Percentiles rank a stretch among this genome's conserved stretches.
These are phyloP conservation scores for Acanthacorydalis orientalis DNA, from an alignment of 2,888 invertebrate species.

Conservation along the genomic window DNA sequence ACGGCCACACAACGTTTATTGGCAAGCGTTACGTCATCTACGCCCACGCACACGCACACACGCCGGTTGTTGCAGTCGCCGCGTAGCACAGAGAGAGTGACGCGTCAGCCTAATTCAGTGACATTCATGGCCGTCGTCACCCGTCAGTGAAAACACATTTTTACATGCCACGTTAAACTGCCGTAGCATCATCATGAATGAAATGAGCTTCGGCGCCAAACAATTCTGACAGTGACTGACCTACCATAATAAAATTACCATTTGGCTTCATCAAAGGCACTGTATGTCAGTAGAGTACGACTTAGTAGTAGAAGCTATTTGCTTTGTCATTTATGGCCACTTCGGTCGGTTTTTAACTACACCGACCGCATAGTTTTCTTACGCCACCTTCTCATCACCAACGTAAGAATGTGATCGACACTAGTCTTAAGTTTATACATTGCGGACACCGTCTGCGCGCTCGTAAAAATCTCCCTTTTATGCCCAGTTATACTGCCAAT, in stretches of 20 bases:
- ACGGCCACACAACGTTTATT: too few species aligned
- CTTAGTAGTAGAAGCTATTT: constrained; percentile 5
- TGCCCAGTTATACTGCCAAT: constrained; percentile 3
- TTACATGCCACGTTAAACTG: too few species aligned
- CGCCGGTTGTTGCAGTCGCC: too few species aligned
- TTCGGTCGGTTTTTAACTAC: constrained; percentile 8
- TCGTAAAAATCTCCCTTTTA: constrained; percentile 3
- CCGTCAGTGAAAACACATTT: too few species aligned
- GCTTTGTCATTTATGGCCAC: constrained; percentile 9
- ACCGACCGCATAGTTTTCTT: background rate
- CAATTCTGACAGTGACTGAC: background rate
- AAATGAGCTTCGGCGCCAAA: background rate
- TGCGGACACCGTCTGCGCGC: background rate
- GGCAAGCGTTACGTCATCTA: too few species aligned
- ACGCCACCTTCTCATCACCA: background rate
- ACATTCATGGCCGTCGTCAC: too few species aligned
- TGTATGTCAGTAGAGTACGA: background rate
- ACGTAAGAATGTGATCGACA: background rate
- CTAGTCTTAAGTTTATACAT: background rate
- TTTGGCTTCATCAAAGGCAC: background rate
- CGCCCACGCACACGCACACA: too few species aligned
- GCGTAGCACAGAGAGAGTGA: too few species aligned
- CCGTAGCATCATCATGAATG: too few species aligned
- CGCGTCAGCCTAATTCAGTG: too few species aligned
- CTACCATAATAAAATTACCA: background rate